Percentiles rank a stretch among this genome's conserved stretches.
These are phyloP conservation scores for Aphidius colemani DNA, from an alignment of 2,888 invertebrate species.

Conservation along the genomic window DNA sequence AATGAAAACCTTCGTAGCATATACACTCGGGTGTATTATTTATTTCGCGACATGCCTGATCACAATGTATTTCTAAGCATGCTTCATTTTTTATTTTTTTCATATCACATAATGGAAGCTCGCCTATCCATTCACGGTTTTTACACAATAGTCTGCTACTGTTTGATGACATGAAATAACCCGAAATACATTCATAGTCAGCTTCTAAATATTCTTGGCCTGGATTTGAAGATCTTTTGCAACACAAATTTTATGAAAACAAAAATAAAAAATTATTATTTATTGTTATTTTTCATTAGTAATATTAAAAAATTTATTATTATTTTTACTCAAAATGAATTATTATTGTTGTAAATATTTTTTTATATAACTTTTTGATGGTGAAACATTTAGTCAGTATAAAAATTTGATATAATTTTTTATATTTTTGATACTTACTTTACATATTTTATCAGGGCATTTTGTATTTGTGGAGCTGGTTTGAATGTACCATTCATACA, in stretches of 20 bases:
- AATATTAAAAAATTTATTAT: too few species aligned
- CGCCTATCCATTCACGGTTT: slow-evolving; percentile 53
- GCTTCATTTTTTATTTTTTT: slow-evolving; percentile 40
- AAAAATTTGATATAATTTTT: too few species aligned
- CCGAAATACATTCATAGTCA: slow-evolving; percentile 54
- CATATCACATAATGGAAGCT: slow-evolving; percentile 48
- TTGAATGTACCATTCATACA: slow-evolving; percentile 56
- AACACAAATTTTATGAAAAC: background rate
- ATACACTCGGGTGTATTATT: slow-evolving; percentile 50
- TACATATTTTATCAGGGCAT: slow-evolving; percentile 58
- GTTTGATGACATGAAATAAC: slow-evolving; percentile 45
- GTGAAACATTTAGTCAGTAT: too few species aligned
- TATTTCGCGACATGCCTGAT: slow-evolving; percentile 53
- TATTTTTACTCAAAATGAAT: too few species aligned
- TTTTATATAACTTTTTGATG: too few species aligned
- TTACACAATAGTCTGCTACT: slow-evolving; percentile 49
- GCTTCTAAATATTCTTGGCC: slow-evolving; percentile 56
- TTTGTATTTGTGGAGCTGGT: slow-evolving; percentile 52
- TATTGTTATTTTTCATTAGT: too few species aligned
- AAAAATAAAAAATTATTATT: too few species aligned
- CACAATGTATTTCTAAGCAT: slow-evolving; percentile 51
- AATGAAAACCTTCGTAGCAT: slow-evolving; percentile 53
- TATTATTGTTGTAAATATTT: too few species aligned
- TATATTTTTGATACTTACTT: slow-evolving; percentile 50
- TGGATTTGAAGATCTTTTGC: slow-evolving; percentile 51